These are phyloP conservation scores for Drosophila borborema DNA, from an alignment of 2,888 invertebrate species.

Conservation along the genomic window DNA sequence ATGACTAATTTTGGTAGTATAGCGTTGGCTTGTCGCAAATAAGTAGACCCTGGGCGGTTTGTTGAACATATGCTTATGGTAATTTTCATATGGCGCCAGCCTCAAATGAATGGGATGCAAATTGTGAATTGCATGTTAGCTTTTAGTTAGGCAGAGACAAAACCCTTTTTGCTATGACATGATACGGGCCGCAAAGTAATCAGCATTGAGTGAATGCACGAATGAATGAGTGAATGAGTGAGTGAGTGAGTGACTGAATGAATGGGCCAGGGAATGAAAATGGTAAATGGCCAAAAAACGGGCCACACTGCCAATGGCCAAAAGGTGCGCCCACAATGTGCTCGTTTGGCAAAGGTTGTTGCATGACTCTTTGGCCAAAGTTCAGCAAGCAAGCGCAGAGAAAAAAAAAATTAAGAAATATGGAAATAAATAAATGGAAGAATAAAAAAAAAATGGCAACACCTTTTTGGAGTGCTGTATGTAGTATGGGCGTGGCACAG, in stretches of 20 bases:
- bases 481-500: conserved; percentile 16
- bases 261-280: conserved; percentile 17
- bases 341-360: conserved; percentile 41
- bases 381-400: conserved; percentile 45
- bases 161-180: conserved; percentile 74
- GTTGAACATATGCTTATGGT: conserved; percentile 65
- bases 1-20: conserved; percentile 70
- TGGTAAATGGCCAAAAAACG: conserved; percentile 40
- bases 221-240: conserved; percentile 25
- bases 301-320: conserved; percentile 29
- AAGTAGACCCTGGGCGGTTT: conserved; percentile 55
- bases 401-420: conserved; percentile 1
- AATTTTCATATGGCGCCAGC: conserved; percentile 69
- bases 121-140: conserved; percentile 22
- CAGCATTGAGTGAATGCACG: conserved; percentile 47
- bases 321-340: conserved; percentile 63
- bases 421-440: neutral
- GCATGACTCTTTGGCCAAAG: conserved; percentile 77
- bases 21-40: conserved; percentile 13
- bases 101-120: conserved; percentile 40
- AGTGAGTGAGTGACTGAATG: conserved; percentile 24
- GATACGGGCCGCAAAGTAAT: conserved; percentile 60
- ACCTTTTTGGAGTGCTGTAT: conserved; percentile 11
- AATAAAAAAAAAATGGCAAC: conserved; percentile 40
- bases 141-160: conserved; percentile 33